Percentiles rank a stretch among this genome's conserved stretches.
Conservation (phyloP, 2,888 invertebrate species). For the Acheta domesticus region DNA sequence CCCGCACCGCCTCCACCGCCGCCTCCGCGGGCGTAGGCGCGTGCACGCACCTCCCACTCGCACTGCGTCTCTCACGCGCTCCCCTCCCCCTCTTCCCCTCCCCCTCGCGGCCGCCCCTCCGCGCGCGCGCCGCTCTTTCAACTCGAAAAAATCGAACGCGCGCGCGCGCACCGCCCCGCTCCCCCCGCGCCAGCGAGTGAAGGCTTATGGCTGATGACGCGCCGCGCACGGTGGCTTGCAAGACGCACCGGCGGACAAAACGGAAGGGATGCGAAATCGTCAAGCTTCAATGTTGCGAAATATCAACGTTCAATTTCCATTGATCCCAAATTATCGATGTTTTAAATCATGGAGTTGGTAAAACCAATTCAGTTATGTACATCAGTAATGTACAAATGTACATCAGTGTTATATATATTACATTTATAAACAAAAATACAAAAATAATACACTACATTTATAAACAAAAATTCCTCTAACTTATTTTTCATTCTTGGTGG, state of each 20-base stretch:
- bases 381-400: too few relatives aligned
- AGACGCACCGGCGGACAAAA: neutral
- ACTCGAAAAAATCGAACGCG: constrained; percentile 6
- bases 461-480: too few relatives aligned
- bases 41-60: neutral
- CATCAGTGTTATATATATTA: too few relatives aligned
- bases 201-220: constrained; percentile 18
- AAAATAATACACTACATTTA: too few relatives aligned
- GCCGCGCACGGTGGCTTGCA: neutral
- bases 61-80: neutral
- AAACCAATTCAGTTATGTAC: too few relatives aligned
- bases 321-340: too few relatives aligned
- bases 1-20: too few relatives aligned
- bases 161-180: neutral
- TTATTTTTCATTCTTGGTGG: too few relatives aligned
- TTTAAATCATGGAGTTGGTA: too few relatives aligned
- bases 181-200: neutral
- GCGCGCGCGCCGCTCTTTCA: neutral
- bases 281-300: too few relatives aligned
- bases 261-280: neutral
- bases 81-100: neutral
- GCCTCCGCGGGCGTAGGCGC: neutral
- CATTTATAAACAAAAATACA: too few relatives aligned
- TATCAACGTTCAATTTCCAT: too few relatives aligned
- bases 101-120: neutral